Conservation (phyloP, 1,140 invertebrate species). For the Atopsyche davidsoni region DNA sequence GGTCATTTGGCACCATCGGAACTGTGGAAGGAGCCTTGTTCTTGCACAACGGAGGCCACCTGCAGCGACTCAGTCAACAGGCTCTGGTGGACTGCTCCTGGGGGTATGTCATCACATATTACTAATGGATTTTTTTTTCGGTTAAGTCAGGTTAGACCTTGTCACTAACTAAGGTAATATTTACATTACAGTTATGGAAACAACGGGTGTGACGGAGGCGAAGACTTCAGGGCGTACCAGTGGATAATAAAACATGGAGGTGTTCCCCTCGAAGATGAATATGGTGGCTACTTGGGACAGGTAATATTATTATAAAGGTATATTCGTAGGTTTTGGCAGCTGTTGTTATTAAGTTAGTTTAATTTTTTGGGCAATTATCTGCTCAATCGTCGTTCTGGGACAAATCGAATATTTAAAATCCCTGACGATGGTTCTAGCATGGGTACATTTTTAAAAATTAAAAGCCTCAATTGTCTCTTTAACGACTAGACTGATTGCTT, state of each 20-base stretch:
- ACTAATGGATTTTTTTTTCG: not conserved
- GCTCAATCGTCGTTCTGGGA: too few species aligned
- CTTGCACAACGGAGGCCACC: conserved; percentile 70
- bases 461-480: not conserved
- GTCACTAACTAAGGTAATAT: conserved; percentile 3
- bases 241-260: conserved; percentile 91
- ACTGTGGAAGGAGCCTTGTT: conserved; percentile 90
- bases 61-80: conserved; percentile 82
- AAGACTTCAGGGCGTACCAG: conserved; percentile 85
- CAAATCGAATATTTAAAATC: too few species aligned
- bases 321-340: too few species aligned
- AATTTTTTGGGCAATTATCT: too few species aligned
- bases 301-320: too few species aligned
- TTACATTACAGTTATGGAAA: conserved; percentile 63
- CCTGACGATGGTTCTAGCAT: too few species aligned
- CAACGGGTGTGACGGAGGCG: conserved; percentile 95
- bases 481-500: not conserved
- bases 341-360: too few species aligned
- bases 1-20: conserved; percentile 93
- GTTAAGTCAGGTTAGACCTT: not conserved
- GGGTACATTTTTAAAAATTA: conserved; percentile 1
- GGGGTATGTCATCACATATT: conserved; percentile 52
- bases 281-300: conserved; percentile 85
- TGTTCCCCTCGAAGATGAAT: conserved; percentile 81
- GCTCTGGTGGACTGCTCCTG: conserved; percentile 95